A percentile compares a stretch with the other conserved stretches of the same genome.
phyloP scores from a whole-genome alignment of 2,113 vertebrate genomes.

The Anser brachyrhynchus region DNA sequence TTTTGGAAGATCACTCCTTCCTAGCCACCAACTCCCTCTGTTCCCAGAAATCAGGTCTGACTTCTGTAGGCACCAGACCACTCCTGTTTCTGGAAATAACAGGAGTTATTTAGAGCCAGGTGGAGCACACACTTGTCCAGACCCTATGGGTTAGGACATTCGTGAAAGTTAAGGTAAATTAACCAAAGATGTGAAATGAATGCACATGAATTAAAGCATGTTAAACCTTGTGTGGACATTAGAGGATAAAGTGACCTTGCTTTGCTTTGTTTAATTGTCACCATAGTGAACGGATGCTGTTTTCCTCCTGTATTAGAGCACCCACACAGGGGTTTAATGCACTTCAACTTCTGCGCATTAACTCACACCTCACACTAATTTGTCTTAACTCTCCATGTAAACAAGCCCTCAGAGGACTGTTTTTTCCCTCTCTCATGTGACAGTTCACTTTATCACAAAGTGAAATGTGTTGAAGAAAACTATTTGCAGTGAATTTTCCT shows the following conservation, averaged over 20 bases:
- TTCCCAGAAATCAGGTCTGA: not conserved
- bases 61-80: not conserved
- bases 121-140: not conserved
- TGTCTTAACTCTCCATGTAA: slow-evolving; percentile 22
- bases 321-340: not conserved
- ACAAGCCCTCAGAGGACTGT: not conserved
- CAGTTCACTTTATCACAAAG: slow-evolving; percentile 11
- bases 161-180: not conserved
- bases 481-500: slow-evolving; percentile 21
- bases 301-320: not conserved
- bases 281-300: not conserved
- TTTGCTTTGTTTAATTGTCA: slow-evolving; percentile 16
- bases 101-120: not conserved
- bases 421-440: not conserved
- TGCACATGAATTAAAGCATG: not conserved
- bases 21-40: not conserved
- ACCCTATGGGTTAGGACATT: not conserved
- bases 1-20: not conserved
- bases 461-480: not conserved
- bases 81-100: not conserved
- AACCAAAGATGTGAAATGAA: slow-evolving; percentile 12
- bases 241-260: not conserved
- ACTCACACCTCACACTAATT: slow-evolving; percentile 35
- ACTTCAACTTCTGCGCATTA: not conserved
- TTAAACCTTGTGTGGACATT: not conserved